Base-by-base conservation (phyloP, 2,888 invertebrate genomes). In the Nephrotoma appendiculata region DNA sequence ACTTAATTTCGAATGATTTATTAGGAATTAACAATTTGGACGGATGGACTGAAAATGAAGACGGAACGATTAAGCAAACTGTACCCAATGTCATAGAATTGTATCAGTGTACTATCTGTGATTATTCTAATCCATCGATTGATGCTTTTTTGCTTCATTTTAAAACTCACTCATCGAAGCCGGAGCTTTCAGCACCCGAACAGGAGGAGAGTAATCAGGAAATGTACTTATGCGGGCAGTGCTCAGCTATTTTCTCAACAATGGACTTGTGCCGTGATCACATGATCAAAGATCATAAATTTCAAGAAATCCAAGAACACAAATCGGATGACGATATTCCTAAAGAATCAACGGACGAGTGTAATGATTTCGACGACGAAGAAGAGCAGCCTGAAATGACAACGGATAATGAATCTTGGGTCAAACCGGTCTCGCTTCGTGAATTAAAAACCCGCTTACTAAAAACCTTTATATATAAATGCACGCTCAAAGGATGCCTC, bases 401-500 rank as follows among this genome's bases (percentile, higher is more conserved):
- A 31, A 44, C 12, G 6, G 86, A 86, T 15, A 71, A 86, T 48
- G 86, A 86, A 41, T 83, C 86, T 5, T 83, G 85, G 15, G 2
- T 44, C 6, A 87, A 87, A 15, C 88, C 88, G 44, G 87, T 88
- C 3, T 87, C 88, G 4, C 87, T 89, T 42, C 86, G 86, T 19
- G 87, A 87, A 19, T 87, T 88, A 12, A 88, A 88, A 86, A 84
- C 31, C 5, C 87, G 87, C 86, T 83, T 88, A 42, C 87, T 86
- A 41, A 41, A 85, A 57, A 57, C 43, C 19, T 87, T 87, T 87
- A 48, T 87, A 43, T 86, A 87, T 43, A 88, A 87, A 87, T 95
- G 94, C 89, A 90, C 92, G 2, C 90, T 93, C 42, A 91, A 91
- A 87, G 92, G 92, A 42, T 95, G 95, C 89, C 89, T 91, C 5